phyloP scores from a whole-genome alignment of 2,888 invertebrate genomes.

The Thecocarcelia acutangulata region DNA sequence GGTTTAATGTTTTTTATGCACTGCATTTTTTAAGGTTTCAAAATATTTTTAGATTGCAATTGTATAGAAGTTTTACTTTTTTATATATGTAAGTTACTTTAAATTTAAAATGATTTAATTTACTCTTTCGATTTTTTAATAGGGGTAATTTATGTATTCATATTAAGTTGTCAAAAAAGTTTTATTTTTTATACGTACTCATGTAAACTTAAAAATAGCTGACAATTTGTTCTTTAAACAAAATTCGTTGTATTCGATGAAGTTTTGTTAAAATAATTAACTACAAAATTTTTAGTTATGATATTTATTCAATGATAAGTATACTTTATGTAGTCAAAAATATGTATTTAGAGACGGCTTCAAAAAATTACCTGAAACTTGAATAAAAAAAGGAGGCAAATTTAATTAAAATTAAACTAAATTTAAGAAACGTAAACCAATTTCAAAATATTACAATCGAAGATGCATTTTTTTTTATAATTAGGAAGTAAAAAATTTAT shows the following conservation, averaged over 20 bases:
- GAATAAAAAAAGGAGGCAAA: no score
- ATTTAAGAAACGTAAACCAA: no score
- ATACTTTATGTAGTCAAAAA: no score
- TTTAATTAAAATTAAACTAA: no score
- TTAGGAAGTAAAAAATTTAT: no score
- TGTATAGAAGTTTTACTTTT: constrained; percentile 51
- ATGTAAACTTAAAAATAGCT: constrained; percentile 7
- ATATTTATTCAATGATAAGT: background rate
- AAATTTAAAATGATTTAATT: constrained; percentile 27
- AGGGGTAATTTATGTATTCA: no score
- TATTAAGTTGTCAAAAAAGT: no score
- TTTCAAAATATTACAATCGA: no score
- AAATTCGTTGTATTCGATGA: constrained; percentile 70
- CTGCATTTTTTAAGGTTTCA: constrained; percentile 62
- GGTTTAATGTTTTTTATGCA: constrained; percentile 38
- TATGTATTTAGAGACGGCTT: no score
- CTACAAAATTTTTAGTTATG: constrained; percentile 9
- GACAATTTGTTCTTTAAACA: constrained; percentile 41
- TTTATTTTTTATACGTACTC: background rate
- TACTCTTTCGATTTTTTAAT: background rate
- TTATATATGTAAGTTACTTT: constrained; percentile 10
- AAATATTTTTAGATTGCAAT: constrained; percentile 21
- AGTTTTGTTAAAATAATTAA: constrained; percentile 28
- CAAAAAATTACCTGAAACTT: no score
- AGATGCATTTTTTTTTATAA: no score